A percentile compares a stretch with the other conserved stretches of the same genome.
Conservation (phyloP, 2,797 vertebrate species). For the Artibeus lituratus region DNA sequence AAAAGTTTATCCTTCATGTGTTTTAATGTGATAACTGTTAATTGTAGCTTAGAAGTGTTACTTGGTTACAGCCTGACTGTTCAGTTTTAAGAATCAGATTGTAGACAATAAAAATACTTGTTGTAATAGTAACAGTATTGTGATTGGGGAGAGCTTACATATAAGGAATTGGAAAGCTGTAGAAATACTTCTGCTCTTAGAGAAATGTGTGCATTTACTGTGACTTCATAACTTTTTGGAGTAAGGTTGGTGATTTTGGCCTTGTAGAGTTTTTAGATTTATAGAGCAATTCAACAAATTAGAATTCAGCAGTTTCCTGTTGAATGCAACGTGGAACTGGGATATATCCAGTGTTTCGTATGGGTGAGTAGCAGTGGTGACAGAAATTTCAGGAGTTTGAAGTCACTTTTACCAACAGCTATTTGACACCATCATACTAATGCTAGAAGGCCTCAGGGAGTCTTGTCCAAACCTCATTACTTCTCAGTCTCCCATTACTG, state of each 20-base stretch:
- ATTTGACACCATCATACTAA: neutral
- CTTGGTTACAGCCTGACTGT: neutral
- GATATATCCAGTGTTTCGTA: neutral
- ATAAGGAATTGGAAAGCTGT: neutral
- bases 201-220: neutral
- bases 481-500: slow-evolving; percentile 44
- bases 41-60: slow-evolving; percentile 63
- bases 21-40: slow-evolving; percentile 79
- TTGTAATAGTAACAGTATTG: neutral
- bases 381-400: slow-evolving; percentile 18
- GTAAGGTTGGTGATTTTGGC: neutral
- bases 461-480: slow-evolving; percentile 44
- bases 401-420: slow-evolving; percentile 5
- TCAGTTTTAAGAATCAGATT: slow-evolving; percentile 40
- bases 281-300: neutral
- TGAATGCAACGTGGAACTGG: neutral
- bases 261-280: neutral
- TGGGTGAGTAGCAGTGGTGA: neutral
- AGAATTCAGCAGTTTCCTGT: slow-evolving; percentile 22
- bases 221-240: slow-evolving; percentile 9
- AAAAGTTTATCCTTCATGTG: slow-evolving; percentile 84
- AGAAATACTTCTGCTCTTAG: neutral
- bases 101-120: slow-evolving; percentile 52
- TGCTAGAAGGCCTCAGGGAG: slow-evolving; percentile 28
- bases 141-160: neutral